These are phyloP conservation scores for Heliocidaris erythrogramma DNA, from an alignment of 35 echinoderm and acorn worm species.

Conservation along the genomic window DNA sequence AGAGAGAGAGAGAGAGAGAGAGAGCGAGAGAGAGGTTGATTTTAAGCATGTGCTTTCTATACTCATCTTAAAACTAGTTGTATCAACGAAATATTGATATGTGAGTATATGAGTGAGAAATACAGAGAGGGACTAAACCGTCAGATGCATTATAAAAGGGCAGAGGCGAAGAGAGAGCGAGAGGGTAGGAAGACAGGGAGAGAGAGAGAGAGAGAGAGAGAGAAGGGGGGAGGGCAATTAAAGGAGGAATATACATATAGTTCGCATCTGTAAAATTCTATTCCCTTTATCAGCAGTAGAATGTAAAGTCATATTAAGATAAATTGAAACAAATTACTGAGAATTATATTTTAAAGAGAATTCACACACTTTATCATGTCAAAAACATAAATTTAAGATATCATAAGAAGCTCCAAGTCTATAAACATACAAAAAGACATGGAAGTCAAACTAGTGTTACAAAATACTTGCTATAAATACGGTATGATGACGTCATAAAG, in stretches of 20 bases:
- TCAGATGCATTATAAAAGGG: background rate
- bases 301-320: no score
- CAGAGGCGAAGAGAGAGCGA: background rate
- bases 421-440: background rate
- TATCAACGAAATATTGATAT: background rate
- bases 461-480: background rate
- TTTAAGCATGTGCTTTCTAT: no score
- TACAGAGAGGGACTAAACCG: background rate
- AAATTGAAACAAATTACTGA: no score
- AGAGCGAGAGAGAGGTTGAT: no score
- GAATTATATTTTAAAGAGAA: no score
- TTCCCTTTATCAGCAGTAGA: background rate
- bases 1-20: background rate
- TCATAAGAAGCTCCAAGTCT: background rate
- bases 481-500: background rate
- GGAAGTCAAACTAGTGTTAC: background rate
- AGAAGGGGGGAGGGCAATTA: background rate
- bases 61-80: background rate
- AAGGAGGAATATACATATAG: background rate
- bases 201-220: background rate
- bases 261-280: background rate
- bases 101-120: background rate
- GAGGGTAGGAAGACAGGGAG: background rate
- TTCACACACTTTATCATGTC: background rate
- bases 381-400: background rate